Evolutionary conservation across 2,113 vertebrate genomes (phyloP).

Genomic region (Acanthochromis polyacanthus): DNA sequence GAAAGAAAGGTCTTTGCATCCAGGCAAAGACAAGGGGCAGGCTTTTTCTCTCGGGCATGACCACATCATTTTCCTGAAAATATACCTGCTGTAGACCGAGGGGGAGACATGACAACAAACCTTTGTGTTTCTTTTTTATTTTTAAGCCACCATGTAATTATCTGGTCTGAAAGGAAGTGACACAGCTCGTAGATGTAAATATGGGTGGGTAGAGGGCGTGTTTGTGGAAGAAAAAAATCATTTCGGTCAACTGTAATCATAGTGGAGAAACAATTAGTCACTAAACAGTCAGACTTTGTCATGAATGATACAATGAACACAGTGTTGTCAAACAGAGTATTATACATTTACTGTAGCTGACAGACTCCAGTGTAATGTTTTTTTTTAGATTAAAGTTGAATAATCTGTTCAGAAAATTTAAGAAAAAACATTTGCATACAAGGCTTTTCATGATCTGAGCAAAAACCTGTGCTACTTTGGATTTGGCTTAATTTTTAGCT

Average conservation of each 20-base stretch:
- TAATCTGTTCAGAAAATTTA: not conserved
- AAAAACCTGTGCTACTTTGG: no score
- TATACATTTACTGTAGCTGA: not conserved
- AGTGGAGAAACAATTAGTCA: constrained; percentile 52
- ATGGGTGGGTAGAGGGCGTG: constrained; percentile 2
- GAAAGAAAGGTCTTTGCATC: constrained; percentile 34
- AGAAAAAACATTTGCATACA: not conserved
- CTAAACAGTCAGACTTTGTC: constrained; percentile 22
- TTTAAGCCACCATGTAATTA: constrained; percentile 48
- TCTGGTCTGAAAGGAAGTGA: constrained; percentile 59
- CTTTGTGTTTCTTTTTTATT: constrained; percentile 38
- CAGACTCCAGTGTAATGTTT: not conserved
- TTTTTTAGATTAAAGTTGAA: no score
- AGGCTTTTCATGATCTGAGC: no score
- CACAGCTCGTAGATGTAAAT: constrained; percentile 35
- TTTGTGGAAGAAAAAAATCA: constrained; percentile 39
- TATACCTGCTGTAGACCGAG: constrained; percentile 51
- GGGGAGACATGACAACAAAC: constrained; percentile 50
- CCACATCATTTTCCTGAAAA: constrained; percentile 40
- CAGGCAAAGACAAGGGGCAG: constrained; percentile 28
- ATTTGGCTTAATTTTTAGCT: no score
- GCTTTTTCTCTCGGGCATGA: constrained; percentile 23
- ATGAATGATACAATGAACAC: constrained; percentile 2
- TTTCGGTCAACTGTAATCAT: constrained; percentile 30
- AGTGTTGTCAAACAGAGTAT: not conserved